phyloP scores from a whole-genome alignment of 2,888 invertebrate genomes.

The Steinernema carpocapsae region DNA sequence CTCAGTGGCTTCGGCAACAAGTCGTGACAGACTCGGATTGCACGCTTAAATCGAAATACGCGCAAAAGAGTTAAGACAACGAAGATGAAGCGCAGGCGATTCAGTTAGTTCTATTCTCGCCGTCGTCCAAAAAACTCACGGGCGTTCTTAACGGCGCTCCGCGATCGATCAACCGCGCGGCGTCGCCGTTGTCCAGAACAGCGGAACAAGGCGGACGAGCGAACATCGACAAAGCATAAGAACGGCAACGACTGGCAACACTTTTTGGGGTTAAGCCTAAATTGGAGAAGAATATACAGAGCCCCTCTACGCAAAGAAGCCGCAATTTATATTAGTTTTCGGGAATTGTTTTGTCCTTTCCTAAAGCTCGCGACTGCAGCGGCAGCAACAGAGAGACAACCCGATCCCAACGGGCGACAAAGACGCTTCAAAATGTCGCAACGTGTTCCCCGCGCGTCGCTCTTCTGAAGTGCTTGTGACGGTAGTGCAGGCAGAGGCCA shows the following conservation, averaged over 20 bases:
- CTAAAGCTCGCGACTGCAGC: neutral
- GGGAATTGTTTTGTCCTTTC: neutral
- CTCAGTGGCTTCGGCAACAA: neutral
- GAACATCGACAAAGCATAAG: too few species aligned
- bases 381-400: neutral
- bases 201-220: too few species aligned
- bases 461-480: neutral
- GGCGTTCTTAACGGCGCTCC: neutral
- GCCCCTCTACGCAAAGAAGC: neutral
- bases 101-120: neutral
- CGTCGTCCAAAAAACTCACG: neutral
- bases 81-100: neutral
- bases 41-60: neutral
- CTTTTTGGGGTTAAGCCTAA: neutral
- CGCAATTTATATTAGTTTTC: neutral
- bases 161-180: too few species aligned
- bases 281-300: neutral
- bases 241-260: neutral
- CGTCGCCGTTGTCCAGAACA: too few species aligned
- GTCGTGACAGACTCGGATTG: neutral
- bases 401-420: neutral
- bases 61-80: neutral
- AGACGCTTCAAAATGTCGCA: slow-evolving; percentile 15
- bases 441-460: neutral
- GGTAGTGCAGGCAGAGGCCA: neutral